phyloP scores from a whole-genome alignment of 2,113 vertebrate genomes.

The Triplophysa rosa region DNA sequence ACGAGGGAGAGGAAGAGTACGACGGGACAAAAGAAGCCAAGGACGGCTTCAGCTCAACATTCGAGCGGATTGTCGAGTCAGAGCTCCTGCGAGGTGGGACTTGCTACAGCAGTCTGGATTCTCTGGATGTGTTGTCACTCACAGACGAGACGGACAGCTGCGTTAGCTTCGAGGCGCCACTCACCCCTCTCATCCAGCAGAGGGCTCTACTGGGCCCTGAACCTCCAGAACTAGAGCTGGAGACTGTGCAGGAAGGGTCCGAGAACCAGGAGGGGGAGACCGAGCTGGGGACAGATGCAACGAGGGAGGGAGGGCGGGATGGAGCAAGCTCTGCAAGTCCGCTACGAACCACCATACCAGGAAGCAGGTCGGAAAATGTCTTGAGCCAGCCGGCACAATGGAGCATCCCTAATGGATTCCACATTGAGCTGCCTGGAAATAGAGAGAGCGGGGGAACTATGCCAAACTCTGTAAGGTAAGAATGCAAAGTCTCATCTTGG shows the following conservation, averaged over 20 bases:
- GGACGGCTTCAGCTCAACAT: constrained; percentile 94
- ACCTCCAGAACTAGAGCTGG: constrained; percentile 80
- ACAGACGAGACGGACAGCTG: constrained; percentile 97
- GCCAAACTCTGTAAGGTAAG: constrained; percentile 88
- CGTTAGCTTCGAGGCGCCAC: constrained; percentile 92
- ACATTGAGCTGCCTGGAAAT: constrained; percentile 68
- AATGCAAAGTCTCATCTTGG: not conserved
- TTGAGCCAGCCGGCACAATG: constrained; percentile 84
- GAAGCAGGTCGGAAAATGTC: constrained; percentile 92
- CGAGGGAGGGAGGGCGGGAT: constrained; percentile 7
- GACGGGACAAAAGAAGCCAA: constrained; percentile 80
- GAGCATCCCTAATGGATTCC: constrained; percentile 87
- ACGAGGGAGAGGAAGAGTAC: constrained; percentile 71
- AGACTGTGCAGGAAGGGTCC: constrained; percentile 76
- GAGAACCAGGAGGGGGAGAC: constrained; percentile 74
- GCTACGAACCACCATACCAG: constrained; percentile 87
- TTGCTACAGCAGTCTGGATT: constrained; percentile 96
- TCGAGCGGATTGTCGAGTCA: constrained; percentile 95
- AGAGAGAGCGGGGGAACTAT: constrained; percentile 78
- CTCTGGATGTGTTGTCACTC: constrained; percentile 90
- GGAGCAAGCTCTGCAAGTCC: constrained; percentile 80
- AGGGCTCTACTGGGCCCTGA: constrained; percentile 86
- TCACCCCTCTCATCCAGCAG: constrained; percentile 95
- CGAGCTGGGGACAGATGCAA: constrained; percentile 55
- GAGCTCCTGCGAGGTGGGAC: constrained; percentile 88